Base-by-base conservation (phyloP, 2,113 vertebrate species). In the Oryzias javanicus region DNA sequence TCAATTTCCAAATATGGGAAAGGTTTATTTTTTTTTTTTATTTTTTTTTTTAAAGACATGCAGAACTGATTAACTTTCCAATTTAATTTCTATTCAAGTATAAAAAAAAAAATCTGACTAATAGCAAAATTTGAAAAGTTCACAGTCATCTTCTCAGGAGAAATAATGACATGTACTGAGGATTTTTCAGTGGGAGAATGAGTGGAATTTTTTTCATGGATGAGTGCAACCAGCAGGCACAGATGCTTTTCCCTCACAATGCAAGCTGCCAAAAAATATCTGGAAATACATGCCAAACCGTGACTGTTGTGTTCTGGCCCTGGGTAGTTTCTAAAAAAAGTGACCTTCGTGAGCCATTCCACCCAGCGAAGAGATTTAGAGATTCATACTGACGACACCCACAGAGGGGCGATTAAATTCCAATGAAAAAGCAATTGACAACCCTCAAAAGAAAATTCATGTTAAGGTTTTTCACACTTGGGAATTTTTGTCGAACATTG, bases 281-380 rank as follows among this genome's bases (percentile, higher is more conserved):
- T 12, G 35, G 35, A 57, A 72, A 64, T 73, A 54, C 71, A 60
- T 65, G 58, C 64, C 59, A 57, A 67, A 70, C 50, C 1, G 0
- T 73, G 71, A 69, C 57, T 69, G 40, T 49, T 55, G 22, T 45
- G 52, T 51, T 53, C 72, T 47, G 35, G 49, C 72, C 54, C 75
- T 64, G n/a, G 67, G 48, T 65, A 54, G 58, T 46, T 60, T 70
- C 55, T 54, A 42, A 64, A 78, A 80, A 78, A 80, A 49, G 57
- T 70, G 64, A 80, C 76, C 55, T 82, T 76, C 76, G 58, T 53
- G 42, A 76, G 40, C 63, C 27, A 51, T 67, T 72, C 29, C 60
- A 61, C 42, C 45, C 1, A 3, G 44, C 20, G 46, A 52, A 47
- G 63, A 55, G 53, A 75, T 70, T 76, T 70, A 1, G 48, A 49